Base-by-base conservation (phyloP, 2,888 invertebrate species). In the Bugulina stolonifera region DNA sequence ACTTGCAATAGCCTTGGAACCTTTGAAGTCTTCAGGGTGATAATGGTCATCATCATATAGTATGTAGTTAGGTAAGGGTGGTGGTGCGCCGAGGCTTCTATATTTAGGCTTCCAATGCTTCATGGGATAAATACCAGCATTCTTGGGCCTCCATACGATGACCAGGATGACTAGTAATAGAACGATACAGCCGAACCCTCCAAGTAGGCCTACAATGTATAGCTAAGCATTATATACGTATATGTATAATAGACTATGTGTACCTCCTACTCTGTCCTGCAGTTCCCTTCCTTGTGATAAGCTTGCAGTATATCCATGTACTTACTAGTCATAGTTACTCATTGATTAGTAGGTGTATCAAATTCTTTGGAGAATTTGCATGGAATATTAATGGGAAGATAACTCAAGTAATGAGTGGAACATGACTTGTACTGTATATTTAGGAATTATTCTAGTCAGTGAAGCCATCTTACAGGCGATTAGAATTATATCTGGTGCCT, bases 101-200 rank as follows among this genome's bases (percentile, higher is more conserved):
- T 81, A 81, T 57, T 76, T 75, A 3, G 82, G 82, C 72, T 80
- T 80, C 82, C 82, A 82, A 76, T 82, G 81, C 70, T 81, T 80
- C 80, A 82, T 80, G 69, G 82, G 82, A 75, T 82, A 79, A 71
- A 82, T 78, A 32, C 80, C 79, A 55, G 82, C 80, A 74, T 82
- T 78, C 14, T 75, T 76, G 18, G 82, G 83, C 58, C 79, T 72
- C 82, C 82, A 82, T 34, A 82, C 81, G 70, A 83, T 77, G 5
- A 83, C 79, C 0, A 81, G 81, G 1, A 82, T 76, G 1, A 82
- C 78, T 73, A 83, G 75, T 73, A 82, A 72, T 10, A 80, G 69
- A 14, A 80, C 77, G 52, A 80, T 75, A 71, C 78, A 78, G 0
- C 77, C 80, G 72, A 82, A 80, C 76, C 82, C 81, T 2, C 76